Evolutionary conservation across 2,797 vertebrate species (phyloP).

Genomic region (Mormyrus hasselquistii): DNA sequence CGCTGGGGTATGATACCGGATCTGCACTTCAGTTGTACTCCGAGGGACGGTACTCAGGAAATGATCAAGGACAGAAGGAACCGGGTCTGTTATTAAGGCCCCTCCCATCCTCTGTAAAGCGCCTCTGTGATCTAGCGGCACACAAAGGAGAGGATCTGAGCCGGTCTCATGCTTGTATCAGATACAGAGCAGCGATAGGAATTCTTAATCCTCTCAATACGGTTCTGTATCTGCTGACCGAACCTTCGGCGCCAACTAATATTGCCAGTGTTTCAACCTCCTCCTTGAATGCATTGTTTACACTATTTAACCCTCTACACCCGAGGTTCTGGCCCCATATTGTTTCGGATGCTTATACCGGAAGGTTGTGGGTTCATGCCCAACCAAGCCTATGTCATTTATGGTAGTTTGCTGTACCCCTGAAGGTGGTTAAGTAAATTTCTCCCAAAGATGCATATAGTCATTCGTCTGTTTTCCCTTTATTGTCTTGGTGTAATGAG

Average conservation of each 20-base stretch:
- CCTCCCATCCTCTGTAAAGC: slow-evolving; percentile 4
- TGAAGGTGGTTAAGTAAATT: not conserved
- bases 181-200: not conserved
- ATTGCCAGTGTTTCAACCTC: not conserved
- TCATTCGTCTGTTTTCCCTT: not conserved
- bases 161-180: not conserved
- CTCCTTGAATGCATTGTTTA: not conserved
- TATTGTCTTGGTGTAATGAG: not conserved
- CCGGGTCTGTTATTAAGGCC: not conserved
- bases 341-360: not conserved
- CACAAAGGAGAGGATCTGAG: slow-evolving; percentile 15
- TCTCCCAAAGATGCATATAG: not conserved
- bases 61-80: slow-evolving; percentile 15
- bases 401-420: not conserved
- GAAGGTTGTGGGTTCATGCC: not conserved
- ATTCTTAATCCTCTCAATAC: not conserved
- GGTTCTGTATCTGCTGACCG: not conserved
- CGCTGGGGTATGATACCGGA: not conserved
- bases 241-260: not conserved
- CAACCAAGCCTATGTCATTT: not conserved
- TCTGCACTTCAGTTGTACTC: slow-evolving; percentile 5
- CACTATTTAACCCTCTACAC: not conserved
- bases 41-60: slow-evolving; percentile 2
- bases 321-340: not conserved
- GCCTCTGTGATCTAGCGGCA: slow-evolving; percentile 16